phyloP scores from a whole-genome alignment of 2,113 vertebrate genomes.

The Hemicordylus capensis region DNA sequence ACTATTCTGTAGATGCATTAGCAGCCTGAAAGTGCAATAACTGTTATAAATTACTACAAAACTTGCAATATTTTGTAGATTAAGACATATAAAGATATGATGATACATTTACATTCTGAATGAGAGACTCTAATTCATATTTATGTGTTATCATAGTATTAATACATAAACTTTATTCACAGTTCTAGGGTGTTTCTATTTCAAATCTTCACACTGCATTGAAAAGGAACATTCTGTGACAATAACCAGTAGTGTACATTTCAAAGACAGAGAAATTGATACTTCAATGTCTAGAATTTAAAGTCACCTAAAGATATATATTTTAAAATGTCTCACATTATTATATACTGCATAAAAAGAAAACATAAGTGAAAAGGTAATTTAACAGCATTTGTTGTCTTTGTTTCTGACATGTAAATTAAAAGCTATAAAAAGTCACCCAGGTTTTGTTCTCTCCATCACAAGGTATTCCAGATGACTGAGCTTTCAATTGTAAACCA shows the following conservation, averaged over 20 bases:
- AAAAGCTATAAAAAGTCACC: not conserved
- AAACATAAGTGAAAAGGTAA: not conserved
- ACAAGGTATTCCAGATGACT: not conserved
- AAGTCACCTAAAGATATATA: not conserved
- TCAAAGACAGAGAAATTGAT: not conserved
- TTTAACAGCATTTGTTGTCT: not conserved
- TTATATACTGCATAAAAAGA: not conserved
- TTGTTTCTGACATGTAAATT: not conserved
- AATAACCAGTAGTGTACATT: not conserved
- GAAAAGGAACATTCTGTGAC: not conserved
- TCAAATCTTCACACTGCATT: not conserved
- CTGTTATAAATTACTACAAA: conserved; percentile 37
- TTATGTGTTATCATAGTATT: not conserved
- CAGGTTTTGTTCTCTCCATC: not conserved
- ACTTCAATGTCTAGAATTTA: not conserved
- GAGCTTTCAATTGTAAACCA: no score
- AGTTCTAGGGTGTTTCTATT: not conserved
- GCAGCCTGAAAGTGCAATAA: conserved; percentile 36
- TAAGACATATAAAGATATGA: conserved; percentile 26
- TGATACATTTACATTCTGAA: conserved; percentile 9
- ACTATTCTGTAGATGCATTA: conserved; percentile 40
- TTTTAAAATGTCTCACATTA: conserved; percentile 9
- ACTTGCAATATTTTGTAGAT: conserved; percentile 30
- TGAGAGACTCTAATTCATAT: not conserved
- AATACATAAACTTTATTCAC: not conserved